A percentile compares a stretch with the other conserved stretches of the same genome.
Conservation (phyloP, 2,113 vertebrate species). For the Xyrauchen texanus region DNA sequence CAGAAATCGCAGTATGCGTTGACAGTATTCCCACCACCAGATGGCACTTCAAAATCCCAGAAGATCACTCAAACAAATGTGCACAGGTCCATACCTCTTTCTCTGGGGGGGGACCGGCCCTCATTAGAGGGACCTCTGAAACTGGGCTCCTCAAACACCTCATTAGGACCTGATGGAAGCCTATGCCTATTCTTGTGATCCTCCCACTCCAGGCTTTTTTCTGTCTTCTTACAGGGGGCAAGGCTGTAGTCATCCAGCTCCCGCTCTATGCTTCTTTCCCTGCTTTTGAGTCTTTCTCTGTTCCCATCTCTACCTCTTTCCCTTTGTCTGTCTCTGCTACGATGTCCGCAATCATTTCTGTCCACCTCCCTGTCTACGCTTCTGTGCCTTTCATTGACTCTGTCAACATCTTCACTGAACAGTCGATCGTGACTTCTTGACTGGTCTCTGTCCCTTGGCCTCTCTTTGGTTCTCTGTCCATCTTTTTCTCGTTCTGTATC, state of each 20-base stretch:
- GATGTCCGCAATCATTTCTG: neutral
- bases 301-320: conserved; percentile 43
- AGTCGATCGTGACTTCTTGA: conserved; percentile 45
- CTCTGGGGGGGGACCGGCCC: conserved; percentile 45
- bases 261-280: conserved; percentile 62
- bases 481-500: conserved; percentile 48
- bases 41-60: conserved; percentile 57
- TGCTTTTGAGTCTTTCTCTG: conserved; percentile 49
- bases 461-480: conserved; percentile 43
- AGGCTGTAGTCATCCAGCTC: conserved; percentile 47
- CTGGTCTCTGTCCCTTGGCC: conserved; percentile 24
- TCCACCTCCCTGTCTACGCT: conserved; percentile 16
- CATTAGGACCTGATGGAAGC: conserved; percentile 57
- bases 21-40: conserved; percentile 47
- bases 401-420: neutral
- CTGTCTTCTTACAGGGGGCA: conserved; percentile 7
- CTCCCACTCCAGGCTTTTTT: conserved; percentile 37
- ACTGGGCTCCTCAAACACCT: conserved; percentile 63
- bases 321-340: conserved; percentile 19
- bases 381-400: neutral
- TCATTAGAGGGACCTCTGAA: conserved; percentile 45
- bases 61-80: conserved; percentile 40
- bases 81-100: conserved; percentile 81
- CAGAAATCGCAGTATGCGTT: neutral
- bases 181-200: conserved; percentile 48